These are phyloP conservation scores for Paraescarpia echinospica DNA, from an alignment of 1,140 invertebrate genomes.

Conservation along the genomic window DNA sequence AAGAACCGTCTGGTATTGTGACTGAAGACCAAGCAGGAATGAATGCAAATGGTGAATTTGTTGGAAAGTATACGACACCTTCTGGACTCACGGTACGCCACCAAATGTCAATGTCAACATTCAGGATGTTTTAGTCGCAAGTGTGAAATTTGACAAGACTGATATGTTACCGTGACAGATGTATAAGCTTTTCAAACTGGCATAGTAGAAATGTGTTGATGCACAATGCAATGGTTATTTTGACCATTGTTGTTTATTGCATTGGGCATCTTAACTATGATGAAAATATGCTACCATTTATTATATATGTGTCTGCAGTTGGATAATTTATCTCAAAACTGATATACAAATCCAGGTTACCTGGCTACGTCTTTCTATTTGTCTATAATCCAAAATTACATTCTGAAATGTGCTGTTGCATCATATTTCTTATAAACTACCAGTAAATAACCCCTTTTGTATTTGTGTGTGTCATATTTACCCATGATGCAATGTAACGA, in stretches of 20 bases:
- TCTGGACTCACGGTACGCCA: slow-evolving; percentile 67
- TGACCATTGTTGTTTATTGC: too few relatives aligned
- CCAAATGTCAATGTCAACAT: background rate
- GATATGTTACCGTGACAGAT: background rate
- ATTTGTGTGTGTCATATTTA: too few relatives aligned
- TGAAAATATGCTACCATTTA: too few relatives aligned
- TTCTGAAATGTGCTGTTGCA: background rate
- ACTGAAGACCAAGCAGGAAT: background rate
- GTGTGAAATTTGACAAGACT: background rate
- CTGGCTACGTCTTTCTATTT: background rate
- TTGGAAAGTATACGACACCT: slow-evolving; percentile 82
- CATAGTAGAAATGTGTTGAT: too few relatives aligned
- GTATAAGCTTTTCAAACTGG: too few relatives aligned
- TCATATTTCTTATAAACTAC: too few relatives aligned
- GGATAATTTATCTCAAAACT: background rate
- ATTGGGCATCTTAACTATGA: too few relatives aligned
- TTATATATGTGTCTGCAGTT: too few relatives aligned
- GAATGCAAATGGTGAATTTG: slow-evolving; percentile 58
- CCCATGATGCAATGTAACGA: too few relatives aligned
- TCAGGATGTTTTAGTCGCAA: background rate
- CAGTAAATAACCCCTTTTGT: too few relatives aligned
- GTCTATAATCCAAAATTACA: background rate
- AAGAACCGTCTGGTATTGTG: background rate
- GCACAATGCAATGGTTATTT: too few relatives aligned
- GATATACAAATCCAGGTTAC: background rate